A percentile compares a stretch with the other conserved stretches of the same genome.
Conservation (phyloP, 2,113 vertebrate genomes). For the Prionailurus viverrinus region DNA sequence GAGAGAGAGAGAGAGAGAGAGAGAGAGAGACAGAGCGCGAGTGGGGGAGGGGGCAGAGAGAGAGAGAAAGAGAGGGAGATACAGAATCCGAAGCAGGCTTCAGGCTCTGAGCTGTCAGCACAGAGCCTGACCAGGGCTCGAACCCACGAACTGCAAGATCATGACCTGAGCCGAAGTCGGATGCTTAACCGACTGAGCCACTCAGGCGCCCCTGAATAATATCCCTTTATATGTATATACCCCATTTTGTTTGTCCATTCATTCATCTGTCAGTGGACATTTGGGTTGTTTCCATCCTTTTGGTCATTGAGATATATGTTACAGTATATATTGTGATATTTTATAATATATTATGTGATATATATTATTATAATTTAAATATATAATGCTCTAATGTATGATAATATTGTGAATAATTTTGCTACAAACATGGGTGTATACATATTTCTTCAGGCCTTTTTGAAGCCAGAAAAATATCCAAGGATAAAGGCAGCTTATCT, state of each 20-base stretch:
- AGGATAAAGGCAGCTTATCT: neutral
- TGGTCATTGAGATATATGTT: neutral
- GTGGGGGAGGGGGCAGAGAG: too few species aligned
- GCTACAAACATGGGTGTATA: neutral
- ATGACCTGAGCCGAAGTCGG: too few species aligned
- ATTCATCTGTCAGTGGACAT: neutral
- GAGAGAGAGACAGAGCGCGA: too few species aligned
- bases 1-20: too few species aligned
- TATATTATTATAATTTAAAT: neutral
- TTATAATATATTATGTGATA: neutral
- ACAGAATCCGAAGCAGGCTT: too few species aligned
- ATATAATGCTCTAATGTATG: too few species aligned
- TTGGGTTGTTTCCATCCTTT: neutral
- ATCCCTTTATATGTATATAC: neutral
- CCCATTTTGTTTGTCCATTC: neutral
- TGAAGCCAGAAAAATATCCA: neutral
- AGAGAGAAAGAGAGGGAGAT: too few species aligned
- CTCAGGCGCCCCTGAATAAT: neutral
- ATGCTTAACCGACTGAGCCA: too few species aligned
- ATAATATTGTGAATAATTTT: neutral
- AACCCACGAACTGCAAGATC: too few species aligned
- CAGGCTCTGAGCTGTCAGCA: too few species aligned
- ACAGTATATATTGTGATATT: neutral
- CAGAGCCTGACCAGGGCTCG: too few species aligned
- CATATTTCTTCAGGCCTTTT: neutral